Base-by-base conservation (phyloP, 2,888 invertebrate genomes). In the Pseudolycoriella hygida region DNA sequence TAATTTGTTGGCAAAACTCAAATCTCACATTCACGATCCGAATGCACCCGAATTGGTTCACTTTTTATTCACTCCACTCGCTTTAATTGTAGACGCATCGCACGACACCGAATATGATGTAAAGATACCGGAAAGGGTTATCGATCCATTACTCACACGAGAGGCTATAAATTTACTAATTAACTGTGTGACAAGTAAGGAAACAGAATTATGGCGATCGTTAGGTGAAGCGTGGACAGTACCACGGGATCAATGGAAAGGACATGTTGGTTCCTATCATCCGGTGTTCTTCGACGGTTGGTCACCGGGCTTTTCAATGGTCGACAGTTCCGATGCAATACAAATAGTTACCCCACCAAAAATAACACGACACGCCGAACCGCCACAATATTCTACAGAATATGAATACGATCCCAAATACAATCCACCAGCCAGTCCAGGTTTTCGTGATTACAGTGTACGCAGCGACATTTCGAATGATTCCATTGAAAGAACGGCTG, bases 21-120 rank as follows among this genome's bases (percentile, higher is more conserved):
- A 96, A 60, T 86, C 93, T 6, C 94, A 97, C 65, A 98, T 98
- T 53, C 97, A 98, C 63, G 96, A 97, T 64, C 98, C 98, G 0
- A 98, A 98, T 66, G 97, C 98, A 8, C 97, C 98, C 0, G 98
- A 98, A 66, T 69, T 98, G 55, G 90, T 98, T 43, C 98, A 98
- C 67, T 98, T 97, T 67, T 73, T 98, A 46, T 98, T 98, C 69
- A 96, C 97, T 15, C 98, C 98, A 2, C 69, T 98, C 57, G 93
- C 94, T 30, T 72, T 98, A 52, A 96, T 98, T 57, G 92, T 98
- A 53, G 96, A 98, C 65, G 96, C 97, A 3, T 88, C 93, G 3
- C 85, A 90, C 58, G 93, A 89, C 56, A 85, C 86, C 1, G 79
- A 81, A 55, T 86, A 85, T 58, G 85, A 83, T 52, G 72, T 83